A percentile compares a stretch with the other conserved stretches of the same genome.
Evolutionary conservation across 2,888 invertebrate species (phyloP).

Genomic region (Hipparchia semele): DNA sequence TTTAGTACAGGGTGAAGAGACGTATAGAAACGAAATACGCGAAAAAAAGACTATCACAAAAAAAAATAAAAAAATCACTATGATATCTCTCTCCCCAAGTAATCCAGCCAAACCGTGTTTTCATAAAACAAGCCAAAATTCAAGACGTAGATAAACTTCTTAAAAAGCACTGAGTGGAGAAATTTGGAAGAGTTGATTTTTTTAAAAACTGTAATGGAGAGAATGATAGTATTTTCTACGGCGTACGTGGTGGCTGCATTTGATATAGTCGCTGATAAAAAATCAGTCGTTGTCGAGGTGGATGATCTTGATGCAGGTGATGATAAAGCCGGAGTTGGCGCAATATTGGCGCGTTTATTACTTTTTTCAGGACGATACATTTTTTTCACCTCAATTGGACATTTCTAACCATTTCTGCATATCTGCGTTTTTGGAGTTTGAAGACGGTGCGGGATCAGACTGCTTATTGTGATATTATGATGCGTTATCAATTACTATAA

Average conservation of each 20-base stretch:
- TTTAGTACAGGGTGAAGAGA: too few relatives aligned
- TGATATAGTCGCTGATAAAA: not conserved
- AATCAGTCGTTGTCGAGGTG: not conserved
- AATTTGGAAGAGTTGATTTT: too few relatives aligned
- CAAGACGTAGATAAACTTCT: too few relatives aligned
- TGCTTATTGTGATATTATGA: constrained; percentile 46
- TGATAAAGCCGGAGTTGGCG: not conserved
- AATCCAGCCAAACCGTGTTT: too few relatives aligned
- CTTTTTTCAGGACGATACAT: not conserved
- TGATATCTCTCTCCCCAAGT: too few relatives aligned
- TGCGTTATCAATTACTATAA: constrained; percentile 44
- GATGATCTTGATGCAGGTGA: not conserved
- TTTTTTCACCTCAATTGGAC: not conserved
- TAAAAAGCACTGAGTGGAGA: too few relatives aligned
- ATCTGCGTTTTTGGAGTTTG: constrained; percentile 38
- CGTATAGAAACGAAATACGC: too few relatives aligned
- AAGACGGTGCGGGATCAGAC: constrained; percentile 33
- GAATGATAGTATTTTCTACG: not conserved
- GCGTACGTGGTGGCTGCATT: not conserved
- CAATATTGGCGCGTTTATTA: not conserved
- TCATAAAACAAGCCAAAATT: too few relatives aligned
- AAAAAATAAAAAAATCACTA: too few relatives aligned
- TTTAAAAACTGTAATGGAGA: too few relatives aligned
- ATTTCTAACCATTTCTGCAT: constrained; percentile 38
- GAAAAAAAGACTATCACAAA: too few relatives aligned